Evolutionary conservation across 2,888 invertebrate species (phyloP), one percentile per base, ranked within the genome.

Genomic region (Ellobium chinense): DNA sequence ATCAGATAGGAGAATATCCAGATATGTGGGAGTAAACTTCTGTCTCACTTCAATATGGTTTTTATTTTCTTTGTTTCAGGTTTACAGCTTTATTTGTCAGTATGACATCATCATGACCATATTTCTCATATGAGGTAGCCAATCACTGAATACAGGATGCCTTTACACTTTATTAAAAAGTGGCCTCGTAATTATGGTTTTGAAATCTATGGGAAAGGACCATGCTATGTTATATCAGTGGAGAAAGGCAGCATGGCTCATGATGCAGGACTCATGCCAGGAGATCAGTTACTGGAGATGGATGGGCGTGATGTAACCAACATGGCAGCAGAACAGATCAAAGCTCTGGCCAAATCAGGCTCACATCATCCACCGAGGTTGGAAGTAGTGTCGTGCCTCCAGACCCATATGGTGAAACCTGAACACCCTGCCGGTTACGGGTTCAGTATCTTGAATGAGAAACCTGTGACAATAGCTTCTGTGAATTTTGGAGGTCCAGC

Each of bases 171-270:
- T 31, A 65, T 76, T 46, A 37, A 65, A 54, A 87, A 86, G 60
- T 93, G 93, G 92, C 93, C 92, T 4, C 88, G 88, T 73, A 80
- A 85, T 21, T 92, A 87, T 85, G 93, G 93, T 18, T 93, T 93
- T 84, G 89, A 88, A 73, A 89, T 93, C 34, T 85, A 88, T 73
- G 93, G 93, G 7, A 83, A 87, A n/a, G 92, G 92, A 1, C 92
- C 93, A 1, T 85, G 89, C 80, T 93, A 90, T 83, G 91, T 93
- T 31, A 83, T 88, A 24, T 79, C 83, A 66, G 91, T 93, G n/a
- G 90, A 90, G 56, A 86, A 87, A 77, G 89, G 87, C 18, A 88
- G 91, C 78, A 83, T 88, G 0, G 92, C 92, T 5, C 88, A 89
- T 79, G 84, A 87, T 58, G 90, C 92, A 7, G 92, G 92, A 2